Evolutionary conservation across 2,113 vertebrate genomes (phyloP), one percentile per base, ranked within the genome.

Genomic region (Chamaetylas fuelleborni): DNA sequence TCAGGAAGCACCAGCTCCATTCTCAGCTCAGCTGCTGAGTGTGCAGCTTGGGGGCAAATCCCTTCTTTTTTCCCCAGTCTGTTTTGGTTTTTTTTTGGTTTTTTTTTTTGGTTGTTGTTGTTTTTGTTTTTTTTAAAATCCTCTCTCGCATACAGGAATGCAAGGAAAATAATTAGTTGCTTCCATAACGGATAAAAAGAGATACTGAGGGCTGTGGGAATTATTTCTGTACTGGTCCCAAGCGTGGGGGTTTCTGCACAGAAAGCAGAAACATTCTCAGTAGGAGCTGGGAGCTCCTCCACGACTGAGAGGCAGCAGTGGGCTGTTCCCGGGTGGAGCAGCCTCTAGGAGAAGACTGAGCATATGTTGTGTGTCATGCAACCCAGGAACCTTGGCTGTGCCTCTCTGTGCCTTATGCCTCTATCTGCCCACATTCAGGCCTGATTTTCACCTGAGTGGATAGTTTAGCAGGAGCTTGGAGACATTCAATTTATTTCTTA

Each of bases 341-440:
- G 89, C 78, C 78, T 91, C 89, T 16, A 33, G 53, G 85, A 93
- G 92, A 9, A 95, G 69, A 14, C 70, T 79, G 82, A 95, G 56
- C 82, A 90, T 87, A 88, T 90, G 86, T 8, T 65, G 42, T 50
- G 51, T 40, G 78, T 60, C 85, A 20, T 48, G 48, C 13, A 45
- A 86, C 58, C 42, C 7, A 2, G 87, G 81, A 92, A 29, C 33
- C 4, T 66, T 31, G 62, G 24, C 81, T 36, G 0, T 64, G 60
- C 64, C 80, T 80, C 61, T 36, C 0, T 45, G 0, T 56, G 77
- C 92, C 71, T 92, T 54, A 43, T 66, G 56, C 51, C 80, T 88
- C 36, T 71, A 13, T 51, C 85, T 96, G 83, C 95, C 81, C 67
- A 50, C 65, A 2, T 31, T 77, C 57, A n/a, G 57, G 43, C 85